Evolutionary conservation across 2,888 invertebrate genomes (phyloP), one percentile per base, ranked within the genome.

Genomic region (Byasa hedistus): DNA sequence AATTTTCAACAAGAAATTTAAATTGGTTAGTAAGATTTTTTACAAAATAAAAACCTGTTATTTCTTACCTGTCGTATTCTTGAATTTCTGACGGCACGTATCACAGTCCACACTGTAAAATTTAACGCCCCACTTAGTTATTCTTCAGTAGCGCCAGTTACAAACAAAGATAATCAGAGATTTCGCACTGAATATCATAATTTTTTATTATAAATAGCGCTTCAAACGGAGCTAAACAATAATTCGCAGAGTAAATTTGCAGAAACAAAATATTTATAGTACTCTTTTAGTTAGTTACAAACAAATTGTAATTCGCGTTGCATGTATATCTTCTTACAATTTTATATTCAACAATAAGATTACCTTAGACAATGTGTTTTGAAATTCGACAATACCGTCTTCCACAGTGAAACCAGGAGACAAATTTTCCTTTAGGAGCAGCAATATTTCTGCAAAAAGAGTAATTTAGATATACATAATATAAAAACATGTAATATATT

Each of bases 91-190:
- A 7, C 52, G 54, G 23, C n/a, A 36, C 36, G 55, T 55, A 54
- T 22, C 39, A n/a, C n/a, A 15, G 57, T 32, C 23, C 58, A 54
- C 57, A 54, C 61, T 66, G 61, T 54, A 54, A 58, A 61, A 52
- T 52, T 52, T 24, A 66, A 57, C 57, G 62, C 57, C 62, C 15
- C 39, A 32, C 58, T 66, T 61, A 58, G 54, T 66, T 44, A 57
- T 48, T 58, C 48, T 22, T 55, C 27, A 48, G 54, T 59, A 55
- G 22, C 32, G 65, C 17, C 48, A 36, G 0, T 63, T 59, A 44
- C 48, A 17, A 56, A 55, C n/a, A 58, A 58, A 10, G 10, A 23
- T 15, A 2, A 22, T 4, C 15, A 27, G 36, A 51, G 58, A 27
- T n/a, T 23, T 56, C n/a, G 48, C 56, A 55, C 51, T 48, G 22